Evolutionary conservation across 2,797 vertebrate species (phyloP), one percentile per base, ranked within the genome.

Genomic region (Pangasius mekongensis): DNA sequence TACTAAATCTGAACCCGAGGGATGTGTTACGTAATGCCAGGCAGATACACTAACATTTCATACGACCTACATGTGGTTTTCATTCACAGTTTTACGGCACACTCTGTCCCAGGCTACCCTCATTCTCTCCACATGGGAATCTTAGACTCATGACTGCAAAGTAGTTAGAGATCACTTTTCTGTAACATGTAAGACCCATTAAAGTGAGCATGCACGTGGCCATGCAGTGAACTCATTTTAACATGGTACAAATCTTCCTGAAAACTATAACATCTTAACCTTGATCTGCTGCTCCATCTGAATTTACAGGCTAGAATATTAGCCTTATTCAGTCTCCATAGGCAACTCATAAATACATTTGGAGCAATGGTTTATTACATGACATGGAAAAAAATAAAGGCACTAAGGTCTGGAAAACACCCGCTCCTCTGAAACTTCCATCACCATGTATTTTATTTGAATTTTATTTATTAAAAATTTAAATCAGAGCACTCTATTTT

Each of bases 61-160:
- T 87, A 64, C n/a, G 16, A 54, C 36, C 60, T 77, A 60, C 89
- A 89, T 85, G 74, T 89, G 89, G 82, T 85, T 89, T 80, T 73
- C 67, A 89, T 89, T 89, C 39, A 62, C 74, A 54, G 36, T 60
- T 89, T 47, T 73, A 56, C 24, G 18, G 5, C 85, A 69, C 36
- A 3, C 76, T 60, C 33, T 39, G 18, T 81, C 30, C 33, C 58
- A 84, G 36, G 58, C 39, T 62, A 20, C 14, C 30, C 83, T 43
- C 66, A 16, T 69, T 60, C 43, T 56, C 60, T 33, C 62, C 56
- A 54, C 62, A 77, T 67, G 66, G 66, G 71, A 66, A 3, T 58
- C 54, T 30, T 69, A 85, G 36, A 49, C 73, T 52, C 49, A 76
- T 33, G 54, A 60, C 60, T 49, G 71, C 49, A 56, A 74, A 56